Evolutionary conservation across 2,888 invertebrate genomes (phyloP), one percentile per base, ranked within the genome.

Genomic region (Nemapogon koenigi): DNA sequence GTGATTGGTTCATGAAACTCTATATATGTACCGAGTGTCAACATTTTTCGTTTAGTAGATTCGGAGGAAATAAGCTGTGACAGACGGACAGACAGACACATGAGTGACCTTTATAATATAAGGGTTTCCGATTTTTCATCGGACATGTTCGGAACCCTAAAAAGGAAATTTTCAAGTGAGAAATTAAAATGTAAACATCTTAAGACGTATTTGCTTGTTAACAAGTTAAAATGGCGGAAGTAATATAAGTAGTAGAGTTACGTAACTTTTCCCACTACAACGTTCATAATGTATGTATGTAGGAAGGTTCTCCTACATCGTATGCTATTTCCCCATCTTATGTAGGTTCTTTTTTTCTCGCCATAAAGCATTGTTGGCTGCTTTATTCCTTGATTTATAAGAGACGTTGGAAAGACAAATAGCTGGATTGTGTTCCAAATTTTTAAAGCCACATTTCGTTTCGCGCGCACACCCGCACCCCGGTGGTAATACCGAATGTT

Each of bases 381-480:
- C 81, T 81, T 81, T 81, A 81, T 79, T 76, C 79, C 78, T 78
- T 81, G 85, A 86, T 86, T 86, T 86, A 86, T 85, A 83, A 79
- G 81, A 83, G 81, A 83, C 84, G 83, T 84, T 81, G 76, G 80
- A 81, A 85, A 86, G 86, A 86, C 86, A 86, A 86, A 86, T 85
- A 85, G 86, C 81, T 75, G 85, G 86, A 85, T 86, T 86, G 86
- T 85, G 86, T 86, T 82, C 85, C 84, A 86, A 86, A 86, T 86
- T 86, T 86, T 86, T 85, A 86, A 85, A 83, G 84, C 84, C 85
- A 82, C 84, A 86, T 86, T 86, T 85, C 82, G 80, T 85, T 85
- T 84, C 81, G 75, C 78, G 67, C 65, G 55, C 51, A 51, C 54
- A 61, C 71, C 68, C 73, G 66, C 69, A 59, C 71, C 71, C 65